Percentiles rank a stretch among this genome's conserved stretches.
Evolutionary conservation across 2,888 invertebrate genomes (phyloP).

Genomic region (Leptinotarsa rubiginosa): DNA sequence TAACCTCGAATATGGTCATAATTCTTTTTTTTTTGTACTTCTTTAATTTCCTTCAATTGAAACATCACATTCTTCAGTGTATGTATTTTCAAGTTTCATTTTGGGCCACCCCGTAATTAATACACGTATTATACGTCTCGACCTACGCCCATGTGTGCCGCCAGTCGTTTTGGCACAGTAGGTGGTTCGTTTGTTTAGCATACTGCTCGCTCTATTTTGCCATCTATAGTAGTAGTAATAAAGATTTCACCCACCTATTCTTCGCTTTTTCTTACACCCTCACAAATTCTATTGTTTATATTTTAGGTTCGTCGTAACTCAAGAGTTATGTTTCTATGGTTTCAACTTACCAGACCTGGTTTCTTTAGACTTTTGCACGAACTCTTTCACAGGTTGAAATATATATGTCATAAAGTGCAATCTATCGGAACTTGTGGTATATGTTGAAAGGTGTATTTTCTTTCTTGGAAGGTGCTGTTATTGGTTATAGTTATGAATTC

Average conservation of each 20-base stretch:
- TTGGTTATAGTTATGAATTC: no score
- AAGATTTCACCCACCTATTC: constrained; percentile 47
- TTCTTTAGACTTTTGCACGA: not conserved
- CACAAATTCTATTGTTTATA: constrained; percentile 34
- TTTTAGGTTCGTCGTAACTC: constrained; percentile 24
- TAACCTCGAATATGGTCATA: no score
- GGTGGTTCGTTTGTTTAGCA: constrained; percentile 45
- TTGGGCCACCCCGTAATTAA: not conserved
- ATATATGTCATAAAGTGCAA: not conserved
- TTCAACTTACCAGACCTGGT: not conserved
- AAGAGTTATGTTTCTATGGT: not conserved
- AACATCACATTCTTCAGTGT: no score
- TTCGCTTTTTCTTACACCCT: constrained; percentile 43
- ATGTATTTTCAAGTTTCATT: not conserved
- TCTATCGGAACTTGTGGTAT: not conserved
- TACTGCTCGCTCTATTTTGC: constrained; percentile 45
- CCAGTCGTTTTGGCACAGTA: constrained; percentile 41
- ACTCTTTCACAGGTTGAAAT: not conserved
- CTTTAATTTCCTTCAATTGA: not conserved
- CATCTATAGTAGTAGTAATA: constrained; percentile 42
- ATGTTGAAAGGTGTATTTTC: no score
- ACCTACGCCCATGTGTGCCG: constrained; percentile 19
- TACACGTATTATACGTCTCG: not conserved
- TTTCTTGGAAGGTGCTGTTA: no score
- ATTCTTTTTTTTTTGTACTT: no score